Base-by-base conservation (phyloP, 2,888 invertebrate genomes). In the Lucinisca nassula region DNA sequence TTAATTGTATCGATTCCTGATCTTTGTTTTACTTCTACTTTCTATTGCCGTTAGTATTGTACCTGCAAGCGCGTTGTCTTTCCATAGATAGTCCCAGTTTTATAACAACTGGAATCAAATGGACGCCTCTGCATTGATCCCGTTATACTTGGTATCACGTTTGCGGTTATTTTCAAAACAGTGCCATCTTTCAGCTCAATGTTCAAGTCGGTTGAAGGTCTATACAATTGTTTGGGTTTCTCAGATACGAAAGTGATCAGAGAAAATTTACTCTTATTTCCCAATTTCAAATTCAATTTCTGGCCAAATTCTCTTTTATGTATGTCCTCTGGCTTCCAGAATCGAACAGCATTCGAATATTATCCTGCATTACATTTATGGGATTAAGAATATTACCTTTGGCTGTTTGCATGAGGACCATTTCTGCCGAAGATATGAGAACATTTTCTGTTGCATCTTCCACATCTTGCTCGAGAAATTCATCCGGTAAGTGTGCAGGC, bases 321-420 rank as follows among this genome's bases (percentile, higher is more conserved):
- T 73, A 73, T 37, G 73, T 73, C 30, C 73, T 73, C n/a, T 73
- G 73, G n/a, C 73, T 73, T 37, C 73, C 73, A 37, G 73, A 37
- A 30, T 73, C 73, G 8, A 73, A 40, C 10, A 73, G n/a, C 73
- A 73, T n/a, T 4, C 73, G 37, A 8, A 38, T 38, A 40, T 35
- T 40, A 21, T 37, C 37, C 10, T 73, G n/a, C 24, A n/a, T 30
- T 8, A 8, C 30, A 24, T 37, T 73, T 17, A 24, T 24, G 1
- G 40, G 40, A 49, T 85, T 85, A 8, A 35, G 40, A 10, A 85
- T n/a, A 6, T 72, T 55, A 30, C 77, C 67, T 49, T n/a, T 38
- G 1, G 77, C 81, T 21, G 81, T 85, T 74, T 85, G 85, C 78
- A 81, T 81, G 4, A 85, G 38, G 4, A 81, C 85, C 37, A 37